Base-by-base conservation (phyloP, 2,797 vertebrate genomes). In the Premnoplex brunnescens region DNA sequence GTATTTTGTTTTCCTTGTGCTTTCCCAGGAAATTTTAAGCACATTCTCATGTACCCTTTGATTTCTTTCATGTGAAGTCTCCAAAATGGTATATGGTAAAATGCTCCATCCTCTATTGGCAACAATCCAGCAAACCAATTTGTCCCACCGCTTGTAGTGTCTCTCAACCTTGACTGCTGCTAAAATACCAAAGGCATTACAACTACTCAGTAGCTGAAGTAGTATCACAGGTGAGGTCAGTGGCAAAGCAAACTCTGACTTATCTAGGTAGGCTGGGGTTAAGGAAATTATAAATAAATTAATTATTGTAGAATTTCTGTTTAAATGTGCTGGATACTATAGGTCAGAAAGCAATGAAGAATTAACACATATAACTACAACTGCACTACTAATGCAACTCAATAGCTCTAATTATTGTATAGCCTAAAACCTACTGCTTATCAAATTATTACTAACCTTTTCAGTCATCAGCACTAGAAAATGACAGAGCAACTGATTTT, bases 21-120 rank as follows among this genome's bases (percentile, higher is more conserved):
- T 91, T 93, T 93, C 88, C 83, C 86, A 93, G 67, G 84, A 71
- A 90, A 90, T 75, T 85, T 94, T 69, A 81, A 95, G 83, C 19
- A 88, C 36, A 41, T 87, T 91, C 64, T 91, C 71, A 90, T 49
- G n/a, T 76, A 82, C 27, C 21, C 30, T 90, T 88, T 56, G 20
- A 87, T 95, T 93, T 85, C 55, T 66, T 81, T 86, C n/a, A 86
- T 26, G 26, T 62, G 66, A 95, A 78, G 69, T 59, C n/a, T 90
- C 51, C 58, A 84, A 56, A 58, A 78, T 30, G 26, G 44, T 81
- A 34, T 58, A 81, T 2, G 28, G 73, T 52, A 95, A 89, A 93
- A 91, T 34, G 54, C 85, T 93, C 80, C 43, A 84, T 52, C 43
- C 48, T 75, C 66, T 81, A 59, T 43, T 84, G 83, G 58, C 91